These are phyloP conservation scores for Drosophila gunungcola DNA, from an alignment of 1,140 invertebrate species.

Conservation along the genomic window DNA sequence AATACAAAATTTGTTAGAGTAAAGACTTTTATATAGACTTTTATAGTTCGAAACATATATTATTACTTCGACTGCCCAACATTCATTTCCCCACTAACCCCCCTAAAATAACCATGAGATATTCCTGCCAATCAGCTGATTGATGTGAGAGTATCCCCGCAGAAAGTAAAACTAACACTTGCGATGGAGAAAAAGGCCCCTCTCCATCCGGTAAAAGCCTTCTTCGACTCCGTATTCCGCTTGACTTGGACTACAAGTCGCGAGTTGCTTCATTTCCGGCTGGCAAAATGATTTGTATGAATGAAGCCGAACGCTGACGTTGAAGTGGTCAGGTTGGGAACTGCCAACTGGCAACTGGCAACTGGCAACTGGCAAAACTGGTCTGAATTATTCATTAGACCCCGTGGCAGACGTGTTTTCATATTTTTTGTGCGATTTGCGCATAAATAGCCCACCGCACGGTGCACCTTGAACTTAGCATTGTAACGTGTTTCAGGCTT, in stretches of 20 bases:
- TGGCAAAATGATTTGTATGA: conserved; percentile 80
- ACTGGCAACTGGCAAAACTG: conserved; percentile 8
- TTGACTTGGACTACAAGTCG: conserved; percentile 36
- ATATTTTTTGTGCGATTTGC: conserved; percentile 45
- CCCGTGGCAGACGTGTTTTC: conserved; percentile 49
- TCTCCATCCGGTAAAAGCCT: too few species aligned
- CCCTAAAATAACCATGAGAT: not conserved
- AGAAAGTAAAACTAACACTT: conserved; percentile 38
- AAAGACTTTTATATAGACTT: not conserved
- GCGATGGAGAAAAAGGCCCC: conserved; percentile 35
- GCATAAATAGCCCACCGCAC: conserved; percentile 48
- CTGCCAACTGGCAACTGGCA: not conserved
- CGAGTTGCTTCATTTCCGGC: conserved; percentile 76
- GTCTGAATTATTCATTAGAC: conserved; percentile 74
- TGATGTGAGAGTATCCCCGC: conserved; percentile 5
- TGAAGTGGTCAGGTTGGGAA: conserved; percentile 47
- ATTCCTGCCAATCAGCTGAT: conserved; percentile 13
- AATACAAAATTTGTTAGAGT: too few species aligned
- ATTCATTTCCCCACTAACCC: not conserved
- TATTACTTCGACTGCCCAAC: too few species aligned
- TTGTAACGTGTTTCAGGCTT: conserved; percentile 86
- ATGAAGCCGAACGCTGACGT: conserved; percentile 51
- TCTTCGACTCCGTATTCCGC: not conserved
- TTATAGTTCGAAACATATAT: not conserved
- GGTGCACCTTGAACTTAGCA: conserved; percentile 67